Evolutionary conservation across 53 echinoderm and acorn worm genomes (phyloP).

Genomic region (Stichopus horrens): DNA sequence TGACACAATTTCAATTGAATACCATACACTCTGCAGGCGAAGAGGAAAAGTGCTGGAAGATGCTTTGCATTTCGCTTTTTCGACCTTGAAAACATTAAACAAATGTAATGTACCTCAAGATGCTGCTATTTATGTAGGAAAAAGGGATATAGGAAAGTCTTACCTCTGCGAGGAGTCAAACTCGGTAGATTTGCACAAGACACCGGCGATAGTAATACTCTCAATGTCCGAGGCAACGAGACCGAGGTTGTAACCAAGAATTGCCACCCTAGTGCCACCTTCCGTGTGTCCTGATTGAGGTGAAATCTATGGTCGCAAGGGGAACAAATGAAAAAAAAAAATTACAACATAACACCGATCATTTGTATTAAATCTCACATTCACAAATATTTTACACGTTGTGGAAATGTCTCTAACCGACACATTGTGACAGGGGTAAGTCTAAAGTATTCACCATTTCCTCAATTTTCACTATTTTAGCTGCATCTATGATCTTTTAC

Average conservation of each 20-base stretch:
- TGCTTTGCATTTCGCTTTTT: too few relatives aligned
- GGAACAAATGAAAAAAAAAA: not conserved
- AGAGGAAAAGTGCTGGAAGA: too few relatives aligned
- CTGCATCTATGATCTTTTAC: too few relatives aligned
- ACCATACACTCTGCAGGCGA: too few relatives aligned
- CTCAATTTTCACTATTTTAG: too few relatives aligned
- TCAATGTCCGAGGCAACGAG: conserved; percentile 64
- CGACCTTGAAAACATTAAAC: too few relatives aligned
- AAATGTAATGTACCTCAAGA: too few relatives aligned
- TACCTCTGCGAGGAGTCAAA: conserved; percentile 35
- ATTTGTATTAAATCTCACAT: not conserved
- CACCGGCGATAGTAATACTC: conserved; percentile 64
- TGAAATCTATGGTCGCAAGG: conserved; percentile 53
- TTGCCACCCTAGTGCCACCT: conserved; percentile 74
- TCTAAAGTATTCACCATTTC: too few relatives aligned
- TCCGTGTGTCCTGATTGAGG: conserved; percentile 69
- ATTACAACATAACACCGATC: not conserved
- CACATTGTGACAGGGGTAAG: too few relatives aligned
- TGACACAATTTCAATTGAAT: too few relatives aligned
- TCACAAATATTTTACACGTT: not conserved
- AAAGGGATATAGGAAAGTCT: too few relatives aligned
- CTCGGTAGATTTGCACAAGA: conserved; percentile 39
- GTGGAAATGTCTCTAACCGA: not conserved
- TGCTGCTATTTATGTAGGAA: too few relatives aligned
- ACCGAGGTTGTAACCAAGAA: conserved; percentile 83